These are phyloP conservation scores for Timema cristinae DNA, from an alignment of 2,888 invertebrate species.

Conservation along the genomic window DNA sequence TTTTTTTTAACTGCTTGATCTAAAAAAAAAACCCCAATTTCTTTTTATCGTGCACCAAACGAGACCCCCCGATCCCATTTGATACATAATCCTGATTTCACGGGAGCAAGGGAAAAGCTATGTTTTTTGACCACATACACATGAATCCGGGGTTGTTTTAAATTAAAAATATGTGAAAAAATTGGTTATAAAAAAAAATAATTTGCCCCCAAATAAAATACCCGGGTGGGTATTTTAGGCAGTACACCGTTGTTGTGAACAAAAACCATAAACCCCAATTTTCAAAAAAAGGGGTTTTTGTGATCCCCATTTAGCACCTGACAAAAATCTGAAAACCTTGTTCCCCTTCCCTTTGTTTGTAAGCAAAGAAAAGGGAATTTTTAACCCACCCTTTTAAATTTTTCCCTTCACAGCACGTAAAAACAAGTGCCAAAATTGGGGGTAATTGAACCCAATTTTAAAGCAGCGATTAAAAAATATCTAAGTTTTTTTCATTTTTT, in stretches of 20 bases:
- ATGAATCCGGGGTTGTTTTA: neutral
- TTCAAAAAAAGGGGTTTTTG: neutral
- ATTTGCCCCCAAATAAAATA: neutral
- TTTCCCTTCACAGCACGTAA: neutral
- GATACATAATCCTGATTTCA: neutral
- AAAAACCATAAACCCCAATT: neutral
- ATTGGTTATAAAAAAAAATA: neutral
- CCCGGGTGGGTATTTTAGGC: neutral
- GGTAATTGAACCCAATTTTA: neutral
- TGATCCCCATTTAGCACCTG: neutral
- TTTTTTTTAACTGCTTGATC: neutral
- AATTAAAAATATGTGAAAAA: neutral
- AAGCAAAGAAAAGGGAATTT: neutral
- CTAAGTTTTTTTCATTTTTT: neutral
- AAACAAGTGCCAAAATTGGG: neutral
- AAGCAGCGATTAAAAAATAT: neutral
- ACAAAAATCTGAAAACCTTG: neutral
- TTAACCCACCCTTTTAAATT: neutral
- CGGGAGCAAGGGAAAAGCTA: neutral
- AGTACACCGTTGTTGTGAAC: neutral
- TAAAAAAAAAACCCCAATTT: neutral
- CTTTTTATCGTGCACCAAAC: neutral
- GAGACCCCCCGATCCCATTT: neutral
- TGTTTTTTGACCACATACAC: slow-evolving; percentile 5
- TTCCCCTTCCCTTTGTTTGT: neutral